Conservation (phyloP, 2,797 vertebrate genomes). For the Gambusia yucatana region DNA sequence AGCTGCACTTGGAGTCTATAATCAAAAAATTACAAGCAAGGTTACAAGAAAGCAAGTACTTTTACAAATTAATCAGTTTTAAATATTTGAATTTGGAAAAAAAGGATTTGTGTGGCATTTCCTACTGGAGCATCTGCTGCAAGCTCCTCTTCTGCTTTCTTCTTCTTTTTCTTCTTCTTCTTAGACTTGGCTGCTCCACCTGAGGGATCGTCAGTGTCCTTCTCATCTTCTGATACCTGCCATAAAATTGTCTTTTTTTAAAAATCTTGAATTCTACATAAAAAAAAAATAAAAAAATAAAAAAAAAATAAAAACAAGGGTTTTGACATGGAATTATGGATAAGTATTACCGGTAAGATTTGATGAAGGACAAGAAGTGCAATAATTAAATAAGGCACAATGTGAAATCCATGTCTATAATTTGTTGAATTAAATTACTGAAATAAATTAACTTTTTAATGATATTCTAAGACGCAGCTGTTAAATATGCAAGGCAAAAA, state of each 20-base stretch:
- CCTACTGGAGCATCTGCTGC: constrained; percentile 79
- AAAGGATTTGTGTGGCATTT: not conserved
- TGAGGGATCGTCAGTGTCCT: constrained; percentile 84
- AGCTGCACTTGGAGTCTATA: constrained; percentile 36
- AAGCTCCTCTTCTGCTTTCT: constrained; percentile 87
- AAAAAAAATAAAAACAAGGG: no score
- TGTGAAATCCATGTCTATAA: not conserved
- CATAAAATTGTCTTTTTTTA: no score
- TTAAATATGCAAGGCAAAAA: not conserved
- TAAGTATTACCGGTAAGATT: not conserved
- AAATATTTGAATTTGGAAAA: not conserved
- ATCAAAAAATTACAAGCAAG: constrained; percentile 11
- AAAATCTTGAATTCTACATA: not conserved
- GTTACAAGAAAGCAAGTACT: constrained; percentile 1
- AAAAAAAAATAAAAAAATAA: no score
- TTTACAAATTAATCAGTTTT: not conserved
- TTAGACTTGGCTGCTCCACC: constrained; percentile 87
- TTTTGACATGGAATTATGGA: not conserved
- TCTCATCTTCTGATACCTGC: constrained; percentile 89
- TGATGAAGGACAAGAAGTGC: not conserved
- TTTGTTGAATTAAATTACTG: not conserved
- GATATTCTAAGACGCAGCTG: not conserved
- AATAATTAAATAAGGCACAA: not conserved
- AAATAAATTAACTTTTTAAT: not conserved
- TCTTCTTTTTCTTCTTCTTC: constrained; percentile 97